A percentile compares a stretch with the other conserved stretches of the same genome.
Evolutionary conservation across 2,797 vertebrate genomes (phyloP).

Genomic region (Anomalospiza imberbis): DNA sequence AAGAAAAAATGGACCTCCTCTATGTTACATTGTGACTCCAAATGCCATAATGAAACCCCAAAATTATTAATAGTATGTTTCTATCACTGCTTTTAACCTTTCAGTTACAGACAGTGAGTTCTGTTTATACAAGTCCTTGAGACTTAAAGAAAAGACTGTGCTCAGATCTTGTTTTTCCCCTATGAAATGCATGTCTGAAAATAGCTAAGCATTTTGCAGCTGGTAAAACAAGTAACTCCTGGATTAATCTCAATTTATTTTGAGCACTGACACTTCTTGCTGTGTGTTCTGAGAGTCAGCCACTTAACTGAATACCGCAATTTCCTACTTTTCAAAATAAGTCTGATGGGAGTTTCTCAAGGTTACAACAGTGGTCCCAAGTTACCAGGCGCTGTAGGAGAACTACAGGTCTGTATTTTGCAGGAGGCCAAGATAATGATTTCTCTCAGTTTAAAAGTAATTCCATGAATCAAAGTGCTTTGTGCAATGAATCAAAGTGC

Average conservation of each 20-base stretch:
- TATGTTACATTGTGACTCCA: neutral
- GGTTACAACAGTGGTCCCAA: neutral
- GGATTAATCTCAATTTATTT: neutral
- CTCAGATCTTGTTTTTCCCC: neutral
- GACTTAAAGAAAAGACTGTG: neutral
- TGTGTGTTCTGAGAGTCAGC: neutral
- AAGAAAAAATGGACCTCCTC: neutral
- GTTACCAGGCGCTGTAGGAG: neutral
- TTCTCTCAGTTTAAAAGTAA: neutral
- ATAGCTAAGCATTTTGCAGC: neutral
- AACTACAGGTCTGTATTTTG: neutral
- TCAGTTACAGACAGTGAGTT: neutral
- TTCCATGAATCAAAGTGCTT: constrained; percentile 1
- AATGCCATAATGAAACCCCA: neutral
- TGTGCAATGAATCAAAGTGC: neutral
- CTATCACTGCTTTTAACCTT: neutral
- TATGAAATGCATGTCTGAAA: neutral
- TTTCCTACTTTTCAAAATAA: neutral
- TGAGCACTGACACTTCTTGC: neutral
- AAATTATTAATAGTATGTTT: neutral
- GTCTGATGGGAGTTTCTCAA: neutral
- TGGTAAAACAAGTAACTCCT: neutral
- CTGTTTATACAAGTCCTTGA: neutral
- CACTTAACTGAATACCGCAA: neutral
- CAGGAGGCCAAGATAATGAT: neutral